Conservation (phyloP, 64 coral and sea anemone genomes). For the Dendronephthya gigantea region DNA sequence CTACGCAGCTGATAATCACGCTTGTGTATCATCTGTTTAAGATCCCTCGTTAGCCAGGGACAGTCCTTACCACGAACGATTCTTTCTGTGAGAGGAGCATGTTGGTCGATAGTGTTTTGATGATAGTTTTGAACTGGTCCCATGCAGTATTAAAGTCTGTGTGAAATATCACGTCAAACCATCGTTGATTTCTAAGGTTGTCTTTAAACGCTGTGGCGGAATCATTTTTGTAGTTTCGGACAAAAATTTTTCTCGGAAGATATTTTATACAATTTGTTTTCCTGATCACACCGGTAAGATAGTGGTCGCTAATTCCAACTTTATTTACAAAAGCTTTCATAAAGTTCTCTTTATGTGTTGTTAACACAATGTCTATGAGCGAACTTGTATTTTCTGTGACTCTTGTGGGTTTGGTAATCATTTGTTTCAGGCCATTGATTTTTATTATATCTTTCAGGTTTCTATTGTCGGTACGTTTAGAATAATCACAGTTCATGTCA, state of each 20-base stretch:
- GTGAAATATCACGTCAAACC: background rate
- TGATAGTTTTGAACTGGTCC: background rate
- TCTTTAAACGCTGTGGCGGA: background rate
- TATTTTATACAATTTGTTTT: slow-evolving; percentile 10
- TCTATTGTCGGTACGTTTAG: slow-evolving; percentile 1
- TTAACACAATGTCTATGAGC: background rate
- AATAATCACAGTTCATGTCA: slow-evolving; percentile 12
- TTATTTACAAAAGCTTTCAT: background rate
- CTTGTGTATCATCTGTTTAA: background rate
- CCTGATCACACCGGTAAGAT: slow-evolving; percentile 3
- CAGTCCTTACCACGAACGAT: background rate
- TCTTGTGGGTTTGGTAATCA: slow-evolving; percentile 4
- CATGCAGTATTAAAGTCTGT: background rate
- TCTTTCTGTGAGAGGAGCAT: background rate
- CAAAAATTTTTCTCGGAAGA: background rate
- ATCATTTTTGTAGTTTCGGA: background rate
- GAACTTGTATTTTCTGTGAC: background rate
- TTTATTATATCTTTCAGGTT: slow-evolving; percentile 15
- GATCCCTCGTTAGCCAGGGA: background rate
- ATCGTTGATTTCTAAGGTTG: background rate
- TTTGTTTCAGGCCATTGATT: background rate
- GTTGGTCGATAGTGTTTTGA: background rate
- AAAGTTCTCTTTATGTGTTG: background rate
- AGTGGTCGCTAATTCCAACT: background rate
- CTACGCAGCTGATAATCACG: background rate